phyloP scores from a whole-genome alignment of 2,113 vertebrate genomes.

The Brachyistius frenatus region DNA sequence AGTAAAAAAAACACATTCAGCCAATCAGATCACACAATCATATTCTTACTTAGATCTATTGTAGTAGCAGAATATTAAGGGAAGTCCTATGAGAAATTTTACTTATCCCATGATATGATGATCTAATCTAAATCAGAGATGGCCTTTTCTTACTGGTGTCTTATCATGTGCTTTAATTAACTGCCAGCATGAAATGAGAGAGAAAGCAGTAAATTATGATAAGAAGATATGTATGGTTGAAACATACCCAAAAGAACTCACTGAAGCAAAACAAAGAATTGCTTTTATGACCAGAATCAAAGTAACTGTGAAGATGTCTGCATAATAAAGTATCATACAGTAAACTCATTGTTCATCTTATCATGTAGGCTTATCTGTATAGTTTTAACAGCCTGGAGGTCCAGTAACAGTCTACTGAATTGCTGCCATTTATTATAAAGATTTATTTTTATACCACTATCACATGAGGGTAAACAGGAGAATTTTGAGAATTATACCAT shows the following conservation, averaged over 20 bases:
- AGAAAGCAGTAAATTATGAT: conserved; percentile 4
- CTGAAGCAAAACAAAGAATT: neutral
- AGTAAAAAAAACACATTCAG: conserved; percentile 40
- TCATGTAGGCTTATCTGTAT: neutral
- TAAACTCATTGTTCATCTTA: neutral
- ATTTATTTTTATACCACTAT: neutral
- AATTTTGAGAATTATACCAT: too few relatives aligned
- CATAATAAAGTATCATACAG: neutral
- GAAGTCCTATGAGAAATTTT: conserved; percentile 46
- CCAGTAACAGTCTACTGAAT: too few relatives aligned
- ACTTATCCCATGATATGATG: conserved; percentile 52
- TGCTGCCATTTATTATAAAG: too few relatives aligned
- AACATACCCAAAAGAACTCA: neutral
- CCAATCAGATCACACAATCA: conserved; percentile 35
- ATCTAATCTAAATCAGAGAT: conserved; percentile 53
- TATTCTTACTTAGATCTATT: conserved; percentile 12
- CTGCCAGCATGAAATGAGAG: conserved; percentile 8
- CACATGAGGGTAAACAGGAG: neutral
- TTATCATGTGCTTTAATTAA: conserved; percentile 60
- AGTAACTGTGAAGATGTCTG: neutral
- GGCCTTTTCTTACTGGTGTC: too few relatives aligned
- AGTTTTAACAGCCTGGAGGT: neutral
- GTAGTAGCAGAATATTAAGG: conserved; percentile 21
- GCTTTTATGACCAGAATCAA: neutral
- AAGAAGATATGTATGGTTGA: neutral